Evolutionary conservation across 2,113 vertebrate species (phyloP), one percentile per base, ranked within the genome.

Genomic region (Eulemur macaco): DNA sequence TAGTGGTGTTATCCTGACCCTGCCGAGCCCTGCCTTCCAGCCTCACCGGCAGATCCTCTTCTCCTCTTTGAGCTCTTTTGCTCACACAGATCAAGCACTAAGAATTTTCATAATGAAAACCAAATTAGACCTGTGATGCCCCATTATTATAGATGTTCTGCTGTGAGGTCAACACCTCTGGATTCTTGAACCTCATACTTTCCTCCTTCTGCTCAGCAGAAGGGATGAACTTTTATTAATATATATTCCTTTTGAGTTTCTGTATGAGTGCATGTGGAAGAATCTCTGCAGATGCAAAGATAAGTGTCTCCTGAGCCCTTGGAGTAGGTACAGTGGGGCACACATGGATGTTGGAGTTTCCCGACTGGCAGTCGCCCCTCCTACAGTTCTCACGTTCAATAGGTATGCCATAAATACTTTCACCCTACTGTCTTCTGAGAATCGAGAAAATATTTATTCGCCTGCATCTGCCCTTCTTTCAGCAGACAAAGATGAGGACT

Each of bases 341-440:
- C 56, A 81, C 25, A 1, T 12, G n/a, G 17, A 25, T 8, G 31
- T 7, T n/a, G 11, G 81, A 74, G 23, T 7, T 31, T 89, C 47
- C 9, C 17, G 5, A n/a, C 15, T 8, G 31, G 27, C 37, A 54
- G 10, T 2, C 0, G 0, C 15, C 5, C n/a, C 50, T 84, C 29
- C 37, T 5, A 1, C 0, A 29, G 8, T 45, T 39, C n/a, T 73
- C 54, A 39, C 0, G 12, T 9, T 69, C 78, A 13, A 4, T 45
- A 20, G 25, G 2, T 63, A 5, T 25, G 21, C 45, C 50, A 5
- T 37, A 64, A 50, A 47, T 21, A 12, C 69, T n/a, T 77, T 58
- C 31, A 29, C 39, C 8, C 7, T 31, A 2, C 27, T 42, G 8
- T 90, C 56, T 60, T 76, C 47, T 86, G 91, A 86, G 34, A 85